Conservation (phyloP, 2,797 vertebrate genomes). For the Pterois miles region DNA sequence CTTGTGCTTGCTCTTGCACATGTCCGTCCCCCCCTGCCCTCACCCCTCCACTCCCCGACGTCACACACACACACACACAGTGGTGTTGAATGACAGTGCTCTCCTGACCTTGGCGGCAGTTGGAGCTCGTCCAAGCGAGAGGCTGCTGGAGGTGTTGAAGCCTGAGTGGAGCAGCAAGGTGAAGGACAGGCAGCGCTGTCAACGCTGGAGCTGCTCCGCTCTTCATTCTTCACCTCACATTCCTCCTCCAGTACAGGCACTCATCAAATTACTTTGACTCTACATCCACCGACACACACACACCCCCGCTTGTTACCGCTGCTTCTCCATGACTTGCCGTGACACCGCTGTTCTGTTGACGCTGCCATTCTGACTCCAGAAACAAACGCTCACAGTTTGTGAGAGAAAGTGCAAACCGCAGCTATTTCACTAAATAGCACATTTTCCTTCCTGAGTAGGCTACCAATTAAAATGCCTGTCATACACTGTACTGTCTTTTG, state of each 20-base stretch:
- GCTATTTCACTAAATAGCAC: conserved; percentile 37
- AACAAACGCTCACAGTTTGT: conserved; percentile 20
- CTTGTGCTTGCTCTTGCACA: conserved; percentile 51
- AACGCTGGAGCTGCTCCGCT: conserved; percentile 26
- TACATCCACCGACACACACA: conserved; percentile 21
- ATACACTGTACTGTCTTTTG: conserved; percentile 11
- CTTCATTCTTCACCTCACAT: conserved; percentile 56
- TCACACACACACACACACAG: conserved; percentile 5
- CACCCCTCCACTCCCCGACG: not conserved
- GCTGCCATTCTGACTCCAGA: conserved; percentile 29
- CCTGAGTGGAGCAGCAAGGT: conserved; percentile 42
- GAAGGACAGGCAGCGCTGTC: conserved; percentile 57
- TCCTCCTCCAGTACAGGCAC: conserved; percentile 33
- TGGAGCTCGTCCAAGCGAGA: conserved; percentile 60
- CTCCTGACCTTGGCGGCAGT: conserved; percentile 69
- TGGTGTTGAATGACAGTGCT: conserved; percentile 59
- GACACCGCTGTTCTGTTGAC: conserved; percentile 35
- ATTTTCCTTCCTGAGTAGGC: conserved; percentile 8
- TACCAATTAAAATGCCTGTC: conserved; percentile 58
- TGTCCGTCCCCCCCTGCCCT: conserved; percentile 23
- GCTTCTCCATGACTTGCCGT: conserved; percentile 19
- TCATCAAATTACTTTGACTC: conserved; percentile 49
- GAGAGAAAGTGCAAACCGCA: conserved; percentile 37
- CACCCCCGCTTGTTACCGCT: not conserved
- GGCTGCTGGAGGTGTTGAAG: conserved; percentile 65